Percentiles rank a stretch among this genome's conserved stretches.
Evolutionary conservation across 53 echinoderm and acorn worm genomes (phyloP).

Genomic region (Crossaster papposus): DNA sequence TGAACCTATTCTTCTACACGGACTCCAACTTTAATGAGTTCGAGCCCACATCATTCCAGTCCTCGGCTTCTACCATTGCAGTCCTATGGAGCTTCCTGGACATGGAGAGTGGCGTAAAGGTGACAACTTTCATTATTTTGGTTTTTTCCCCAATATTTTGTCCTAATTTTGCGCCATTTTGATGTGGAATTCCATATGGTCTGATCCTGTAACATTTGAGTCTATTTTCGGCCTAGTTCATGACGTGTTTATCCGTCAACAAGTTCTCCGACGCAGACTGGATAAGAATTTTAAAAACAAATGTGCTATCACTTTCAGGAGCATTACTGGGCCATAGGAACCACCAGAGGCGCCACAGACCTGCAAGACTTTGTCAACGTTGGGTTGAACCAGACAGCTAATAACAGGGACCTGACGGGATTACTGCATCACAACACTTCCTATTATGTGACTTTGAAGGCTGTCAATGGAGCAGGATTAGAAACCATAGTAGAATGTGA

Average conservation of each 20-base stretch:
- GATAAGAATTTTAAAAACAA: too few species aligned
- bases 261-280: too few species aligned
- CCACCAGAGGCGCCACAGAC: constrained; percentile 48
- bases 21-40: constrained; percentile 18
- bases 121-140: too few species aligned
- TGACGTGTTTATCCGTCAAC: too few species aligned
- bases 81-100: constrained; percentile 62
- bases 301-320: constrained; percentile 56
- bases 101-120: constrained; percentile 52
- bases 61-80: constrained; percentile 55
- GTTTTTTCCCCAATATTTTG: too few species aligned
- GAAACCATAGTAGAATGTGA: constrained; percentile 36
- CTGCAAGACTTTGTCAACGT: constrained; percentile 64
- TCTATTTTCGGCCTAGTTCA: too few species aligned
- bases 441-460: constrained; percentile 67
- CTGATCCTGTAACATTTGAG: too few species aligned
- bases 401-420: constrained; percentile 33
- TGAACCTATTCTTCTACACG: constrained; percentile 44
- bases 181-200: too few species aligned
- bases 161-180: too few species aligned
- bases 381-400: constrained; percentile 38
- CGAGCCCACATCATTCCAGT: constrained; percentile 55
- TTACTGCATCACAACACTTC: constrained; percentile 49
- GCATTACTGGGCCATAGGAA: constrained; percentile 69
- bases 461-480: constrained; percentile 65